Evolutionary conservation across 2,797 vertebrate genomes (phyloP).

Genomic region (Schizopygopsis malacanthus): DNA sequence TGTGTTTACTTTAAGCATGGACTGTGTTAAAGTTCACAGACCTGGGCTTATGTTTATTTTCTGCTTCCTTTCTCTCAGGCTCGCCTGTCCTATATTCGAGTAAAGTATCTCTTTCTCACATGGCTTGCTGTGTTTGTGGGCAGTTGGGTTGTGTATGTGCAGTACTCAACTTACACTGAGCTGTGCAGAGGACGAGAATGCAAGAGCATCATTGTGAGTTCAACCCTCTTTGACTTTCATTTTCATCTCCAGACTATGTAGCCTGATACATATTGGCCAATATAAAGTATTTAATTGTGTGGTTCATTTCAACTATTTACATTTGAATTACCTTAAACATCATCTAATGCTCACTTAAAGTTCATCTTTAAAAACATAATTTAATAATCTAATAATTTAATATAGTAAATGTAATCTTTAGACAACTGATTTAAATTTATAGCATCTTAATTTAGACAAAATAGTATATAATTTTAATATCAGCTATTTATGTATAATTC

Average conservation of each 20-base stretch:
- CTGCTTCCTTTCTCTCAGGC: constrained; percentile 73
- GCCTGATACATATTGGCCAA: background rate
- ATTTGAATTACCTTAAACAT: background rate
- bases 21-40: constrained; percentile 11
- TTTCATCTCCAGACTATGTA: background rate
- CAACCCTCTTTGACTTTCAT: background rate
- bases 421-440: too few relatives aligned
- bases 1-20: background rate
- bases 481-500: background rate
- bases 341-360: background rate
- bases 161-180: constrained; percentile 95
- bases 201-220: constrained; percentile 90
- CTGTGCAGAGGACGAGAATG: constrained; percentile 95
- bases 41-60: constrained; percentile 5
- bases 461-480: background rate
- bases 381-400: background rate
- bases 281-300: background rate
- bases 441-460: background rate
- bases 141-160: constrained; percentile 95
- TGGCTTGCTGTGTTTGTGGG: constrained; percentile 95
- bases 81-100: constrained; percentile 88
- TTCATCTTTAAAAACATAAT: background rate
- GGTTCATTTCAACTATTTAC: background rate
- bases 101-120: constrained; percentile 96
- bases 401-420: background rate